phyloP scores from a whole-genome alignment of 2,797 vertebrate species.

The Caiman crocodilus region DNA sequence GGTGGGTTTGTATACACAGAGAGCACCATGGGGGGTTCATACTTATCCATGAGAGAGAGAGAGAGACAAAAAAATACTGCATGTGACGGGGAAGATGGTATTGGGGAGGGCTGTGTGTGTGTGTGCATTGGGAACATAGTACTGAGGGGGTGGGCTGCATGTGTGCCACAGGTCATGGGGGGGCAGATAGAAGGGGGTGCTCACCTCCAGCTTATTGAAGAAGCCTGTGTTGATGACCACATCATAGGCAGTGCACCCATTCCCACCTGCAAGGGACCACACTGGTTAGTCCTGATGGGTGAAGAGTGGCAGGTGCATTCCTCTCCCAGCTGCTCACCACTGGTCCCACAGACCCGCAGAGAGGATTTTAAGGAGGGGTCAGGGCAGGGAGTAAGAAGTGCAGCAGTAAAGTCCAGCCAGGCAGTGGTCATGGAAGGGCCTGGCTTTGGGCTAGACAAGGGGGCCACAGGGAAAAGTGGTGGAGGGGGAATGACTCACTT shows the following conservation, averaged over 20 bases:
- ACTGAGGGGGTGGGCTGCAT: no score
- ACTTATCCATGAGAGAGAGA: no score
- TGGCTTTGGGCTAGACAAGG: no score
- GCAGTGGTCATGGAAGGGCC: background rate
- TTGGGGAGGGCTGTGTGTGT: no score
- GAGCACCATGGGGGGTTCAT: no score
- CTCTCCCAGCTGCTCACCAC: no score
- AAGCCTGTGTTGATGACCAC: constrained; percentile 90
- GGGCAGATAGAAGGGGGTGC: background rate
- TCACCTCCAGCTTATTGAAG: constrained; percentile 89
- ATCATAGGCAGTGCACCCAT: constrained; percentile 90
- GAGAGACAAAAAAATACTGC: no score
- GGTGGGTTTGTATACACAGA: no score
- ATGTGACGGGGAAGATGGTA: no score
- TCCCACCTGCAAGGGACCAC: constrained; percentile 77
- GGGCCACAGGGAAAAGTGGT: background rate
- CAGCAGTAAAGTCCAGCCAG: background rate
- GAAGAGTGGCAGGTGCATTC: background rate
- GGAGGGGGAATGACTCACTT: constrained; percentile 78
- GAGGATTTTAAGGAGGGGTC: background rate
- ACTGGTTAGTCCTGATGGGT: no score
- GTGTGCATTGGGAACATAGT: no score
- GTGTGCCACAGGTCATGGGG: no score
- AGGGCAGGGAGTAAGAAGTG: background rate
- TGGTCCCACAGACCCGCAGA: background rate